Conservation (phyloP, 2,113 vertebrate genomes). For the Aix galericulata region DNA sequence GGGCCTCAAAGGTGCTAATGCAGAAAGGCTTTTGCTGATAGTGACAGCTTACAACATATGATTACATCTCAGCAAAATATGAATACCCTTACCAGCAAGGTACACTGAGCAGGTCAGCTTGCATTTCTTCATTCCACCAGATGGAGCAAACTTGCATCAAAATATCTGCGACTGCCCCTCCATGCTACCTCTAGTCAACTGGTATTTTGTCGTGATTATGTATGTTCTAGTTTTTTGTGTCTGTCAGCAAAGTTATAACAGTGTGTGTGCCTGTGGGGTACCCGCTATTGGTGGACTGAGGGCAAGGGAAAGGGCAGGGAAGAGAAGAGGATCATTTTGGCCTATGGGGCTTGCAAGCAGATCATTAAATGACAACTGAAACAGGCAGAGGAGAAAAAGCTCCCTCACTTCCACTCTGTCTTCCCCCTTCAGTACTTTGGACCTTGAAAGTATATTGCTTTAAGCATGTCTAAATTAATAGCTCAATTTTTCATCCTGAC, state of each 20-base stretch:
- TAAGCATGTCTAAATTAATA: neutral
- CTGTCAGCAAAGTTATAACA: neutral
- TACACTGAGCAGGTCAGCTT: neutral
- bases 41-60: neutral
- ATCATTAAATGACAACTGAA: neutral
- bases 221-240: neutral
- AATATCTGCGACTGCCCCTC: neutral
- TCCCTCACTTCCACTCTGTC: neutral
- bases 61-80: neutral
- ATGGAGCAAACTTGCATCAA: neutral
- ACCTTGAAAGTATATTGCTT: neutral
- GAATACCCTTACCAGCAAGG: neutral
- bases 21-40: neutral
- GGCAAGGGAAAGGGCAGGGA: neutral
- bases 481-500: neutral
- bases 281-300: neutral
- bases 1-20: slow-evolving; percentile 6
- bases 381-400: neutral
- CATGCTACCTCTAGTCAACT: neutral
- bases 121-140: neutral
- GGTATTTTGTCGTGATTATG: neutral
- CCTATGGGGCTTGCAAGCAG: neutral
- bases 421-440: neutral
- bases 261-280: neutral
- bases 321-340: neutral